These are phyloP conservation scores for Brachyptera risi DNA, from an alignment of 2,888 invertebrate species.

Conservation along the genomic window DNA sequence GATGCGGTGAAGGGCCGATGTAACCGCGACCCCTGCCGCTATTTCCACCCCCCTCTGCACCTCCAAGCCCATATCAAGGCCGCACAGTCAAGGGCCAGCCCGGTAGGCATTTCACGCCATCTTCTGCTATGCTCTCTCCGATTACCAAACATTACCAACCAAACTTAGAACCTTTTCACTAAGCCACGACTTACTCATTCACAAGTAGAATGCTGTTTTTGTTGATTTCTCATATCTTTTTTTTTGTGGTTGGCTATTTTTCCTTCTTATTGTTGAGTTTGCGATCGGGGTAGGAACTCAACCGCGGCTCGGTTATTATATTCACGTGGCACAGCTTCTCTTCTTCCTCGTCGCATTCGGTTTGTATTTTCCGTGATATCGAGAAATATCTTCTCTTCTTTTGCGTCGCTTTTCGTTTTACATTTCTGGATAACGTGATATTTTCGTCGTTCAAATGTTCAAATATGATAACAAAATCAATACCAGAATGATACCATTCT, in stretches of 20 bases:
- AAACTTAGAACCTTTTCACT: background rate
- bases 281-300: background rate
- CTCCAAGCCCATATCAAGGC: conserved; percentile 98
- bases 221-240: background rate
- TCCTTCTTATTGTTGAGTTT: background rate
- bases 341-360: too few species aligned
- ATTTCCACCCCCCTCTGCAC: conserved; percentile 99
- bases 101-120: conserved; percentile 60
- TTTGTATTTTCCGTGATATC: too few species aligned
- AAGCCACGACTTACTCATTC: too few species aligned
- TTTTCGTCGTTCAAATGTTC: too few species aligned
- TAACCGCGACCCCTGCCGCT: conserved; percentile 99
- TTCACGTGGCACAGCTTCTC: too few species aligned
- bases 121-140: conserved; percentile 46
- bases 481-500: too few species aligned
- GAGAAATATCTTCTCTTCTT: too few species aligned
- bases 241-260: too few species aligned
- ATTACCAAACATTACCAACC: background rate
- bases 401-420: too few species aligned
- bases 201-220: background rate
- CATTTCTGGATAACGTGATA: too few species aligned
- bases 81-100: conserved; percentile 91
- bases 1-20: conserved; percentile 99
- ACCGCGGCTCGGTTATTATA: too few species aligned
- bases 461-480: too few species aligned